phyloP scores from a whole-genome alignment of 1,140 invertebrate species.

The Magallana angulata region DNA sequence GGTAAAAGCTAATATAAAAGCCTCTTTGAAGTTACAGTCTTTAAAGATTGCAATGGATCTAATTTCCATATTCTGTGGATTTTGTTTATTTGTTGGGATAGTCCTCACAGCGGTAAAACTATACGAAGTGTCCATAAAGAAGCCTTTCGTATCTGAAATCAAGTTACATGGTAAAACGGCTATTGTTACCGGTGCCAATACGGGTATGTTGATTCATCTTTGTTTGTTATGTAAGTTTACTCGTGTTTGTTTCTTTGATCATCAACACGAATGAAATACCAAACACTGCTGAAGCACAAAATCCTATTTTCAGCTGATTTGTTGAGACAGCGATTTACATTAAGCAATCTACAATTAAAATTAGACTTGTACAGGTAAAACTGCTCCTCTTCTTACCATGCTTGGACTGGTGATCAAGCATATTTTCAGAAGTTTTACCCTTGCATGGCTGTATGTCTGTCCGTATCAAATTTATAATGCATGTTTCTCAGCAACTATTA shows the following conservation, averaged over 20 bases:
- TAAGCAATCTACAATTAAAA: too few species aligned
- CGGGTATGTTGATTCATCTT: conserved; percentile 81
- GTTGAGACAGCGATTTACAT: background rate
- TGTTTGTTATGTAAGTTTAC: conserved; percentile 72
- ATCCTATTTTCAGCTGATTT: background rate
- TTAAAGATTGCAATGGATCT: too few species aligned
- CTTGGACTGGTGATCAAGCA: too few species aligned
- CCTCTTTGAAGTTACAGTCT: too few species aligned
- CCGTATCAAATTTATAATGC: too few species aligned
- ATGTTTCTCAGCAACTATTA: too few species aligned
- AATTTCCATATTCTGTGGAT: too few species aligned
- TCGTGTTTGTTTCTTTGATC: background rate
- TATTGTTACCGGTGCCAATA: conserved; percentile 93
- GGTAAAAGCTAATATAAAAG: too few species aligned
- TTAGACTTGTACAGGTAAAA: too few species aligned
- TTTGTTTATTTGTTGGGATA: background rate
- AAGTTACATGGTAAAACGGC: conserved; percentile 87
- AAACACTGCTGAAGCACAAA: background rate
- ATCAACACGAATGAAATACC: background rate
- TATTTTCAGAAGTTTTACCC: too few species aligned
- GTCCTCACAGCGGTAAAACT: background rate
- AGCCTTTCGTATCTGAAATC: conserved; percentile 43
- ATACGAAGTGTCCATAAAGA: background rate
- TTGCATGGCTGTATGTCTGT: too few species aligned
- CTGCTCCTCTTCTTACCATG: too few species aligned